These are phyloP conservation scores for Chironomus tentans DNA, from an alignment of 2,888 invertebrate genomes.

Conservation along the genomic window DNA sequence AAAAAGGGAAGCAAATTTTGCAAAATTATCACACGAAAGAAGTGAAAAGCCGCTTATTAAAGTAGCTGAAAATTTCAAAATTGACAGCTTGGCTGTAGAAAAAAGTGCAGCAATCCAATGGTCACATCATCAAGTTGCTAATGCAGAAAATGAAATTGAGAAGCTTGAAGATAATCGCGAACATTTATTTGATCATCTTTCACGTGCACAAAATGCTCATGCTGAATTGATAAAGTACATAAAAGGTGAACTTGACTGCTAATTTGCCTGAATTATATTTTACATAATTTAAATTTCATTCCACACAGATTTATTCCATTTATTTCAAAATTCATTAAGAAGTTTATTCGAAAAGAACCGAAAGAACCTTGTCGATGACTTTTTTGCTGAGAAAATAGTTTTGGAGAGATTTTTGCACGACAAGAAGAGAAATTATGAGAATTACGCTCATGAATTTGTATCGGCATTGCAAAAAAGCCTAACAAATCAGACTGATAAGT, in stretches of 20 bases:
- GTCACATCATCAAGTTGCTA: too few relatives aligned
- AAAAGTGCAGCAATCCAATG: too few relatives aligned
- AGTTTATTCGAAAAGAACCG: background rate
- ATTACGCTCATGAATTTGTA: background rate
- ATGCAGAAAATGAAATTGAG: too few relatives aligned
- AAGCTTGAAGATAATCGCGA: background rate
- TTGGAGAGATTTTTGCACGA: background rate
- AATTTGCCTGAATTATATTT: too few relatives aligned
- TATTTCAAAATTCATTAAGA: background rate
- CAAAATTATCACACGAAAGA: background rate
- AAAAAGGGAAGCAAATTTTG: background rate
- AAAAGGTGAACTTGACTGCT: too few relatives aligned
- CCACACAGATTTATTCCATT: background rate
- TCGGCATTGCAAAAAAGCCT: background rate
- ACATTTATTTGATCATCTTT: background rate
- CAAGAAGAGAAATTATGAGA: background rate
- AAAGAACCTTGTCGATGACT: background rate
- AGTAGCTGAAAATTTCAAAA: background rate
- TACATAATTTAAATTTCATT: too few relatives aligned
- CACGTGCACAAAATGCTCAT: background rate
- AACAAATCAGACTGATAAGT: background rate
- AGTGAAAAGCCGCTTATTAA: background rate
- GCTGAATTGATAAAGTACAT: too few relatives aligned
- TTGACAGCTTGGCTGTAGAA: too few relatives aligned
- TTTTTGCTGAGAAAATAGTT: background rate